phyloP scores from a whole-genome alignment of 2,113 vertebrate species.

The Brevimyrus niger region DNA sequence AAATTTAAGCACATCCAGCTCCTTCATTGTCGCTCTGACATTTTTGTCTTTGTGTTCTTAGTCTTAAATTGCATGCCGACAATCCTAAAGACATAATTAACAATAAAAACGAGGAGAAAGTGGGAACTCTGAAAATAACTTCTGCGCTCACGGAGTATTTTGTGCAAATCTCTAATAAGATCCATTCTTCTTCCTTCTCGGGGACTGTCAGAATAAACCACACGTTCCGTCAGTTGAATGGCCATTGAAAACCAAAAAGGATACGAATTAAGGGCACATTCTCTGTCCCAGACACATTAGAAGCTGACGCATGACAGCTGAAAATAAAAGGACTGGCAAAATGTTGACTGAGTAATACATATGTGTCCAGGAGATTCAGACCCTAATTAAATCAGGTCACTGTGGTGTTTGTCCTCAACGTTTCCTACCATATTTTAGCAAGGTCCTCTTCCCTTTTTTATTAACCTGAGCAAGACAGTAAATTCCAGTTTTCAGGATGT shows the following conservation, averaged over 20 bases:
- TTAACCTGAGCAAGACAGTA: background rate
- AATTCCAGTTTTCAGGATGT: background rate
- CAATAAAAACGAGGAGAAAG: slow-evolving; percentile 39
- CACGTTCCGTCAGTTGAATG: slow-evolving; percentile 61
- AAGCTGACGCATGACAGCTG: slow-evolving; percentile 66
- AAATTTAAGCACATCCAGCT: slow-evolving; percentile 60
- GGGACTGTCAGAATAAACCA: slow-evolving; percentile 70
- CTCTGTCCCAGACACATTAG: slow-evolving; percentile 59
- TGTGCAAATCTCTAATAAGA: slow-evolving; percentile 62
- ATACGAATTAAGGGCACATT: slow-evolving; percentile 64
- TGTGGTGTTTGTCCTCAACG: slow-evolving; percentile 69
- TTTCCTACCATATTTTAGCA: slow-evolving; percentile 72
- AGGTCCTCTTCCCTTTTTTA: slow-evolving; percentile 82
- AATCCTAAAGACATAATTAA: slow-evolving; percentile 61
- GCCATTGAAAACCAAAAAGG: slow-evolving; percentile 60
- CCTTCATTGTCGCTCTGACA: slow-evolving; percentile 66
- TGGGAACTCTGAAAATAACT: slow-evolving; percentile 32
- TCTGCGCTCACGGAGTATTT: slow-evolving; percentile 58
- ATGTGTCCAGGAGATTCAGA: slow-evolving; percentile 78
- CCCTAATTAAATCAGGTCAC: slow-evolving; percentile 32
- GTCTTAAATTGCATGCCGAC: slow-evolving; percentile 74
- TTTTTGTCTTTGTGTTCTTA: slow-evolving; percentile 68
- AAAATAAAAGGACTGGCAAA: slow-evolving; percentile 96
- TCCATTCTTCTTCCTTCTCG: slow-evolving; percentile 58
- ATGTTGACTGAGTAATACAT: slow-evolving; percentile 99